Evolutionary conservation across 2,113 vertebrate genomes (phyloP).

Genomic region (Albula glossodonta): DNA sequence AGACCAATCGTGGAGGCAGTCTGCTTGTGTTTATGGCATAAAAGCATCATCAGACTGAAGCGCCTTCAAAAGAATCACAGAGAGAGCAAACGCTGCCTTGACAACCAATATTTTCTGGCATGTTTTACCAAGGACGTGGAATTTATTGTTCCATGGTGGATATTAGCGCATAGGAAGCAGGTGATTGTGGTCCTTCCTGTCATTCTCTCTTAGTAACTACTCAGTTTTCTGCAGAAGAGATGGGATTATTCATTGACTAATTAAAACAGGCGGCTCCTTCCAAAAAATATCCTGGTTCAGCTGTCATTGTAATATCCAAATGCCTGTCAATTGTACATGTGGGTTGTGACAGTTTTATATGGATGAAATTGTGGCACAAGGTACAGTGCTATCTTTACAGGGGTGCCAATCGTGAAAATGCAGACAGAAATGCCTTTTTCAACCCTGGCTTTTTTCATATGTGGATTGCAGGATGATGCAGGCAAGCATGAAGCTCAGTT

Average conservation of each 20-base stretch:
- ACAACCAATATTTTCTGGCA: conserved; percentile 14
- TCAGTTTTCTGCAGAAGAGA: background rate
- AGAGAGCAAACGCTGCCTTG: conserved; percentile 16
- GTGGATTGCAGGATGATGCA: too few relatives aligned
- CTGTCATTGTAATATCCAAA: background rate
- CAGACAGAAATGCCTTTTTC: too few relatives aligned
- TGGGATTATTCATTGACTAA: background rate
- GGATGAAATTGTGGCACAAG: background rate
- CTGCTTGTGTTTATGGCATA: background rate
- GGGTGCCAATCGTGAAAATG: too few relatives aligned
- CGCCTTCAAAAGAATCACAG: background rate
- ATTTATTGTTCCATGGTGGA: conserved; percentile 18
- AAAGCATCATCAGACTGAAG: background rate
- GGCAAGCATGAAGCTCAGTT: too few relatives aligned
- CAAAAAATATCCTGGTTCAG: background rate
- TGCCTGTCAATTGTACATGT: background rate
- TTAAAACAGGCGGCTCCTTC: background rate
- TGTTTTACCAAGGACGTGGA: conserved; percentile 13
- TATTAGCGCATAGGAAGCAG: background rate
- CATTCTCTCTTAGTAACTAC: background rate
- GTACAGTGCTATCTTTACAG: too few relatives aligned
- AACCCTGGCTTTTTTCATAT: too few relatives aligned
- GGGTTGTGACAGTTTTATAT: background rate
- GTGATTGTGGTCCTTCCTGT: background rate
- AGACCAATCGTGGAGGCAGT: background rate